phyloP scores from a whole-genome alignment of 2,888 invertebrate species.

The Scaptomyza cyrtandrae region DNA sequence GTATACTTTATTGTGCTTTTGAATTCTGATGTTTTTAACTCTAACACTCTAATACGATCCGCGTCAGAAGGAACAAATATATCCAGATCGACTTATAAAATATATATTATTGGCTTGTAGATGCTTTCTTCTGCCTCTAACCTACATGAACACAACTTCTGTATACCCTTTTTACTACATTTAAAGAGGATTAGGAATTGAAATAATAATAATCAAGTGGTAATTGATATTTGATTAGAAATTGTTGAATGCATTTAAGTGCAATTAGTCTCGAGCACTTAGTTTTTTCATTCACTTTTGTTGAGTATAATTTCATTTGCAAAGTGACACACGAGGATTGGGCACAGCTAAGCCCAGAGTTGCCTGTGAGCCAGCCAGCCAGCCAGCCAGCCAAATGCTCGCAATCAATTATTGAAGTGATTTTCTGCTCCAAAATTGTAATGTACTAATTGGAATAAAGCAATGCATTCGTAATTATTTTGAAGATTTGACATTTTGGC shows the following conservation, averaged over 20 bases:
- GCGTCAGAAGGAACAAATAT: too few relatives aligned
- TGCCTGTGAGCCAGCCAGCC: not conserved
- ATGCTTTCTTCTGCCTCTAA: too few relatives aligned
- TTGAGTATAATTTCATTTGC: not conserved
- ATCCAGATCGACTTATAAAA: too few relatives aligned
- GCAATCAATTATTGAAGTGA: not conserved
- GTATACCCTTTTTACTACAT: too few relatives aligned
- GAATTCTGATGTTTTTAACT: too few relatives aligned
- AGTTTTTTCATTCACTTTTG: not conserved
- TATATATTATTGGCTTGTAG: too few relatives aligned
- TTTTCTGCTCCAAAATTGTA: not conserved
- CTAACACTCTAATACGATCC: too few relatives aligned
- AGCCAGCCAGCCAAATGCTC: not conserved
- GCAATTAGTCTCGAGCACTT: not conserved
- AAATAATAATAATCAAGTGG: slow-evolving; percentile 5
- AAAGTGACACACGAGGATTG: not conserved
- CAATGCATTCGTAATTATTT: not conserved
- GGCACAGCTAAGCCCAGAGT: not conserved
- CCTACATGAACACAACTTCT: too few relatives aligned
- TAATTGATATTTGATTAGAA: slow-evolving; percentile 25
- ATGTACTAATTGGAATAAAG: not conserved
- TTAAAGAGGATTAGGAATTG: too few relatives aligned
- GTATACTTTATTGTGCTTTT: too few relatives aligned
- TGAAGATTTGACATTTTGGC: not conserved
- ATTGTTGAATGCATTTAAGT: not conserved